Base-by-base conservation (phyloP, 2,797 vertebrate genomes). In the Oryzias dopingdopingensis region DNA sequence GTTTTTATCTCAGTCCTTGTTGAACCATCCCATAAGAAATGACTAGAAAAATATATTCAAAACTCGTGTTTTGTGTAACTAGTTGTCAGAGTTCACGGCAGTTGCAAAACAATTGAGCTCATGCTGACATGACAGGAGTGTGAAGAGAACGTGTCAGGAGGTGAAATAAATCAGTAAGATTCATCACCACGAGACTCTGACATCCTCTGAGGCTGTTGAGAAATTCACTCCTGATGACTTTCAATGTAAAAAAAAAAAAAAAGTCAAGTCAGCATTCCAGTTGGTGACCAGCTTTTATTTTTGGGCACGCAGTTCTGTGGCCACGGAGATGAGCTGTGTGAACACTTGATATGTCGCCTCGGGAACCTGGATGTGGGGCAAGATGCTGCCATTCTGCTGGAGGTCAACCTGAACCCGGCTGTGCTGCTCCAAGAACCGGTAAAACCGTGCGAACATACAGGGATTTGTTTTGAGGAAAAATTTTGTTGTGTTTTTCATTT, bases 311-410 rank as follows among this genome's bases (percentile, higher is more conserved):
- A 98, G 96, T 96, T 92, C 77, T 99, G 97, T 76, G 89, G 87
- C 49, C 90, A 74, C 57, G 62, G 65, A 0, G 95, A 98, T 56
- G 60, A 59, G 13, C 63, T 92, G 47, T 99, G 97, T 79, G 91
- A 95, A 81, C 81, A 62, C 54, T 75, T 98, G 75, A 51, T 90
- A 56, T 99, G 97, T 85, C 84, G 80, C 50, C 92, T 99, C 14
- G 95, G 95, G 53, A 91, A 92, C 76, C 84, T 99, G 91, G 95
- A 97, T 61, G 88, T 82, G 18, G 94, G 95, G 17, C 94, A 89
- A 79, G 95, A 95, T 59, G 93, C 84, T 16, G 92, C 84, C 12
- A 73, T 98, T 62, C 89, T 92, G 2, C 65, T 98, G 68, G 91
- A 94, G 14, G 74, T 94, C 56, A 93, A 91, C 80, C 90, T 96